Evolutionary conservation across 2,113 vertebrate genomes (phyloP).

Genomic region (Lampris megalopsis): DNA sequence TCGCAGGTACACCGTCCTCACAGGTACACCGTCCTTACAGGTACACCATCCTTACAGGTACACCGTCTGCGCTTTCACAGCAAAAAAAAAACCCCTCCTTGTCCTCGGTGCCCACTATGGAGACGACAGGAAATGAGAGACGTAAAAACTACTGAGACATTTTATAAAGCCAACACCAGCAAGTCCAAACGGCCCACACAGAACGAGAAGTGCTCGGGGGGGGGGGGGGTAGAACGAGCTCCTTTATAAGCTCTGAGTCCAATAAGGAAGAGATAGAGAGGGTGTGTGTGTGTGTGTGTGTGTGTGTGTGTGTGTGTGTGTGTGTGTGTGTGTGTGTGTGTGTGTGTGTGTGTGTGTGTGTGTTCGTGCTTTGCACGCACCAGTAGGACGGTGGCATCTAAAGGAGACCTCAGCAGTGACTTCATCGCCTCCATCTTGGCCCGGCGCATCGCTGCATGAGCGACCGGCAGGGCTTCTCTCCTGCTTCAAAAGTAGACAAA

Average conservation of each 20-base stretch:
- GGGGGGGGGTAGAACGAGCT: slow-evolving; percentile 26
- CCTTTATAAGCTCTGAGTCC: slow-evolving; percentile 78
- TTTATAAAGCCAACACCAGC: slow-evolving; percentile 24
- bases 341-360: not conserved
- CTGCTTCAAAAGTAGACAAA: slow-evolving; percentile 5
- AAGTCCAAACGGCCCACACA: slow-evolving; percentile 44
- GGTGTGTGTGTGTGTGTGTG: slow-evolving; percentile 22
- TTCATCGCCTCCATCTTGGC: slow-evolving; percentile 19
- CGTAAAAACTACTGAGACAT: slow-evolving; percentile 12
- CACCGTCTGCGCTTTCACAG: too few species aligned
- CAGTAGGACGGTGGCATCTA: slow-evolving; percentile 41
- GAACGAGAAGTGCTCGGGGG: slow-evolving; percentile 51
- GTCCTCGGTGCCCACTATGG: slow-evolving; percentile 41
- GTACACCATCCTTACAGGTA: too few species aligned
- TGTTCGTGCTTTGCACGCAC: slow-evolving; percentile 27
- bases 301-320: not conserved
- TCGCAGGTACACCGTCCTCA: too few species aligned
- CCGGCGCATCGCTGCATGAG: not conserved
- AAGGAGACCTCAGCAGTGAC: slow-evolving; percentile 60
- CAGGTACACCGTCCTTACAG: too few species aligned
- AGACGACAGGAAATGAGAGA: slow-evolving; percentile 19
- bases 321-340: slow-evolving; percentile 2
- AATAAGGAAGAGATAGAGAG: slow-evolving; percentile 60
- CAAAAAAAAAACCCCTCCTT: slow-evolving; percentile 6
- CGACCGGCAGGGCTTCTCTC: not conserved